Percentiles rank a stretch among this genome's conserved stretches.
Evolutionary conservation across 2,888 invertebrate genomes (phyloP).

Genomic region (Lycocerus yunnanus): DNA sequence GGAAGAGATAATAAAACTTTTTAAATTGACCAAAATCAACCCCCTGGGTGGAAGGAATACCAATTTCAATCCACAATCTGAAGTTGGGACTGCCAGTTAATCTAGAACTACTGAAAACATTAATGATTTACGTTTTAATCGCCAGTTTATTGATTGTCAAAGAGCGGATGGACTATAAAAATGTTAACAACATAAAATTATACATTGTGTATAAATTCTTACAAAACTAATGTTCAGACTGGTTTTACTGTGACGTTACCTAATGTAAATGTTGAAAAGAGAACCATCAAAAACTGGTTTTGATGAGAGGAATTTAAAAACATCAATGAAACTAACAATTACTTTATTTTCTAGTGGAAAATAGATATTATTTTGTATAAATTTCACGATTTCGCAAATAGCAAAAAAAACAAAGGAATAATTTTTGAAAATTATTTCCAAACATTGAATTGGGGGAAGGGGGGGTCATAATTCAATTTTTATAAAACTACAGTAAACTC

Average conservation of each 20-base stretch:
- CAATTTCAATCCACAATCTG: background rate
- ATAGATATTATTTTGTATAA: background rate
- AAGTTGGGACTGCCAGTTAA: too few species aligned
- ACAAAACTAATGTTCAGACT: constrained; percentile 7
- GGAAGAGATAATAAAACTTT: background rate
- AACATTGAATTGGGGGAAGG: too few species aligned
- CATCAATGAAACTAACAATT: constrained; percentile 1
- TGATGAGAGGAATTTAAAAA: background rate
- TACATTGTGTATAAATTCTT: constrained; percentile 6
- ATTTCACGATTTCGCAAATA: background rate
- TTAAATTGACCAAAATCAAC: background rate
- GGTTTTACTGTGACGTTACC: constrained; percentile 11
- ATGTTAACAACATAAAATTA: constrained; percentile 6
- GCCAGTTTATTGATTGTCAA: background rate
- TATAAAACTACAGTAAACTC: too few species aligned
- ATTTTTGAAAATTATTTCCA: too few species aligned
- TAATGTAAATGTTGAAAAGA: constrained; percentile 7
- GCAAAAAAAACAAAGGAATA: too few species aligned
- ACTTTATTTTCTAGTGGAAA: background rate
- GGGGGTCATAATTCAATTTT: too few species aligned
- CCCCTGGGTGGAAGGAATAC: too few species aligned
- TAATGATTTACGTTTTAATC: background rate
- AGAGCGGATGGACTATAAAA: background rate
- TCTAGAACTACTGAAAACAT: too few species aligned
- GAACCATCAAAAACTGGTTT: background rate